phyloP scores from a whole-genome alignment of 2,797 vertebrate species.

The Euthynnus affinis region DNA sequence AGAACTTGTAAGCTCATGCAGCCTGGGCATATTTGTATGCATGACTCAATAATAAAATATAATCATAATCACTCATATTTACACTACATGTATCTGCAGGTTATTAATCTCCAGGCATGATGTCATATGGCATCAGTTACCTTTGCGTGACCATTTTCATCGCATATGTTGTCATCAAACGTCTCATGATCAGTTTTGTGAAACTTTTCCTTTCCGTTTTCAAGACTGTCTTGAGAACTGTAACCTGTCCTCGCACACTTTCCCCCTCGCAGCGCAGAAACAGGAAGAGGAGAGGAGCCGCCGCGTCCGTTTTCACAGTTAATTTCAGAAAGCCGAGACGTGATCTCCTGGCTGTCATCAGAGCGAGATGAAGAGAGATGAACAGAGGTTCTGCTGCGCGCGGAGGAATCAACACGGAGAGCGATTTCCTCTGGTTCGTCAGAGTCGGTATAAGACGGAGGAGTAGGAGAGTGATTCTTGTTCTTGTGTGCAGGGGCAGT shows the following conservation, averaged over 20 bases:
- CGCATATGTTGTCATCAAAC: conserved; percentile 3
- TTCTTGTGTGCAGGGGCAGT: conserved; percentile 34
- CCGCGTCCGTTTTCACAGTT: conserved; percentile 20
- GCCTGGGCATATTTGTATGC: too few species aligned
- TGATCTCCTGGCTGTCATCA: conserved; percentile 2
- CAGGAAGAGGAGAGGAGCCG: neutral
- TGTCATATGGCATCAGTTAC: conserved; percentile 40
- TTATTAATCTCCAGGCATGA: neutral
- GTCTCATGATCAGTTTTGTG: conserved; percentile 6
- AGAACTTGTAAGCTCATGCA: too few species aligned
- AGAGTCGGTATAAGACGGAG: neutral
- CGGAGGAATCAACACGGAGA: neutral
- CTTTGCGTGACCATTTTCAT: conserved; percentile 51
- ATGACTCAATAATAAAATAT: too few species aligned
- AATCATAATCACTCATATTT: neutral
- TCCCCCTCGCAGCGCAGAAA: neutral
- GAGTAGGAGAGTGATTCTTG: conserved; percentile 16
- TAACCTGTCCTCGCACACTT: neutral
- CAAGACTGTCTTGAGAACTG: neutral
- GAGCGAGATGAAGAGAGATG: neutral
- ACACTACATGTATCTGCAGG: neutral
- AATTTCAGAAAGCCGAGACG: neutral
- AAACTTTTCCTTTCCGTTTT: conserved; percentile 9
- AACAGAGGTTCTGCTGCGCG: neutral
- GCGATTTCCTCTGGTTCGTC: conserved; percentile 15